Conservation (phyloP, 2,113 vertebrate species). For the Carettochelys insculpta region DNA sequence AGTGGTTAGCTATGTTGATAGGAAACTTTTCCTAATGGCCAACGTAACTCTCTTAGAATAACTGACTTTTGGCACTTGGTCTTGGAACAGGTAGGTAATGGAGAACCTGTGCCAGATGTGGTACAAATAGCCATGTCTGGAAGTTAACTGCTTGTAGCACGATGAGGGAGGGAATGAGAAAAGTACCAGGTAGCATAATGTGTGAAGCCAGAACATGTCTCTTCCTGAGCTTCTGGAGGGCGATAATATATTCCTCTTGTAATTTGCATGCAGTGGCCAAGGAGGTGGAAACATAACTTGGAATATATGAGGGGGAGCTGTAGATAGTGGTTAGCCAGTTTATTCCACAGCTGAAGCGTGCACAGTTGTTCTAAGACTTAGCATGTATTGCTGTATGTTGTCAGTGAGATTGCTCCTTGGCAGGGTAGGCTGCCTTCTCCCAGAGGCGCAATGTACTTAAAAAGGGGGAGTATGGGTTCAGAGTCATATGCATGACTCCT, state of each 20-base stretch:
- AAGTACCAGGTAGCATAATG: background rate
- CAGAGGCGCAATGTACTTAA: background rate
- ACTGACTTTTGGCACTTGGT: background rate
- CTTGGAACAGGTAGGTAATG: no score
- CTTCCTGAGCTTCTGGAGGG: background rate
- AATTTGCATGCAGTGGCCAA: background rate
- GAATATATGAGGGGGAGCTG: background rate
- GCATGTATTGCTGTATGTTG: background rate
- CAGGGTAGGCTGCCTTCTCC: no score
- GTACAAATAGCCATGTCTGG: background rate
- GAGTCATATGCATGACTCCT: background rate
- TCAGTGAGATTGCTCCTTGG: background rate
- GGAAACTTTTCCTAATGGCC: background rate
- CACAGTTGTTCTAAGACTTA: background rate
- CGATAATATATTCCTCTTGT: background rate
- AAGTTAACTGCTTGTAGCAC: background rate
- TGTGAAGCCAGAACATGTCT: accelerated
- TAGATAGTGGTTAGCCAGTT: background rate
- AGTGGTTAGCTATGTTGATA: background rate
- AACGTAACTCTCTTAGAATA: background rate
- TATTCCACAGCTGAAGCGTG: background rate
- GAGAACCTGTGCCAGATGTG: background rate
- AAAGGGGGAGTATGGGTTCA: background rate
- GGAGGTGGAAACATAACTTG: background rate
- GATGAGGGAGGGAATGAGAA: background rate